Evolutionary conservation across 2,888 invertebrate genomes (phyloP).

Genomic region (Cyclophora punctaria): DNA sequence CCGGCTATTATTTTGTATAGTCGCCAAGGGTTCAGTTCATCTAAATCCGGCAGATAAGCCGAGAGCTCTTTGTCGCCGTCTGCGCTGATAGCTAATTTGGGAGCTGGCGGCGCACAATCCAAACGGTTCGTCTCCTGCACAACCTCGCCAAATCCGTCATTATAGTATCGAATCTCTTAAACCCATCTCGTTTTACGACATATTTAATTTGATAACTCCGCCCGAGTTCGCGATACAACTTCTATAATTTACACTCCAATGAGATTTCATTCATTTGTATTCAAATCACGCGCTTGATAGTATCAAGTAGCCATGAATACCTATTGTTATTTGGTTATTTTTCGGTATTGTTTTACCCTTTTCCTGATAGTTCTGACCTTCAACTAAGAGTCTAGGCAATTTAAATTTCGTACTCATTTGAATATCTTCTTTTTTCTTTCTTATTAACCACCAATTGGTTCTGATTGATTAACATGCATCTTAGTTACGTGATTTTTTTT

Average conservation of each 20-base stretch:
- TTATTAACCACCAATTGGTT: too few relatives aligned
- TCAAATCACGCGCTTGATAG: slow-evolving; percentile 34
- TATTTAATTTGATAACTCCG: slow-evolving; percentile 47
- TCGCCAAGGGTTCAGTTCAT: slow-evolving; percentile 68
- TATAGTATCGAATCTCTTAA: slow-evolving; percentile 50
- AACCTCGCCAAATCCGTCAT: slow-evolving; percentile 51
- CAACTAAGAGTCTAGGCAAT: neutral
- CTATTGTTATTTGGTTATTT: slow-evolving; percentile 25
- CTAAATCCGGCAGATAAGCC: slow-evolving; percentile 71
- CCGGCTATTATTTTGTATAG: slow-evolving; percentile 71
- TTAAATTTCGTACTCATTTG: neutral
- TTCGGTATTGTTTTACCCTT: slow-evolving; percentile 14
- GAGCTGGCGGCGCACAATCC: slow-evolving; percentile 24
- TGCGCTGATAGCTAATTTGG: slow-evolving; percentile 64
- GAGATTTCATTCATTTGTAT: slow-evolving; percentile 41
- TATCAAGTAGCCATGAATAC: slow-evolving; percentile 38
- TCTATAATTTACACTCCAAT: slow-evolving; percentile 41
- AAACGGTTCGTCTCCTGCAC: slow-evolving; percentile 21
- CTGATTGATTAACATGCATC: too few relatives aligned
- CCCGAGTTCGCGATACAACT: slow-evolving; percentile 33
- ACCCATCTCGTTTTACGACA: slow-evolving; percentile 42
- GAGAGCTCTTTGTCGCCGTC: slow-evolving; percentile 63
- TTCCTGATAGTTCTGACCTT: slow-evolving; percentile 17
- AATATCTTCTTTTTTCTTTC: too few relatives aligned
- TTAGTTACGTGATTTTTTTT: too few relatives aligned